These are phyloP conservation scores for Ophiodon elongatus DNA, from an alignment of 2,113 vertebrate genomes.

Conservation along the genomic window DNA sequence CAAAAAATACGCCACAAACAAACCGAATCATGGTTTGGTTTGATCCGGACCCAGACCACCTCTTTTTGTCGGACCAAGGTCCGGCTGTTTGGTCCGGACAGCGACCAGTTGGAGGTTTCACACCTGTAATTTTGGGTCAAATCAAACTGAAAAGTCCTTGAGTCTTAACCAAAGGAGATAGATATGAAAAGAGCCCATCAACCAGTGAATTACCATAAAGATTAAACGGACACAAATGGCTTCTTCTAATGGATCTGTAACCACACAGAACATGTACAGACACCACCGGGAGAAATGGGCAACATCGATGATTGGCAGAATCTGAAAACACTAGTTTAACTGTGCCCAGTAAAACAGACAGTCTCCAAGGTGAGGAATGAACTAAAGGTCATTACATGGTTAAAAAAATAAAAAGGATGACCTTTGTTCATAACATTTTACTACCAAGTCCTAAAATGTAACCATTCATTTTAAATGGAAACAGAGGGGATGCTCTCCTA, in stretches of 20 bases:
- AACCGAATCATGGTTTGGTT: background rate
- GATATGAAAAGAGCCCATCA: background rate
- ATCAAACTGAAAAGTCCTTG: background rate
- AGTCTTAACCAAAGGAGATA: background rate
- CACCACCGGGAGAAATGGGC: background rate
- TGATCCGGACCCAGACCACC: background rate
- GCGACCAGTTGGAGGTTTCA: background rate
- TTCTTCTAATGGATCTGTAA: background rate
- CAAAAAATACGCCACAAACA: background rate
- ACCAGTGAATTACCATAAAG: background rate
- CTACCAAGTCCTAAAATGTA: background rate
- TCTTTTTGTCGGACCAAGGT: background rate
- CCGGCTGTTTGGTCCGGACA: background rate
- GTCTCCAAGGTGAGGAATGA: background rate
- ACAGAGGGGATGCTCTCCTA: background rate
- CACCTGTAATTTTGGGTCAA: background rate
- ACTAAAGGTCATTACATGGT: background rate
- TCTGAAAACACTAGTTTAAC: background rate
- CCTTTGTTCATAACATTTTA: slow-evolving; percentile 14
- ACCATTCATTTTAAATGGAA: background rate
- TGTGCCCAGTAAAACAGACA: background rate
- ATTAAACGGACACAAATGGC: background rate
- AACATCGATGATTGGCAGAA: background rate
- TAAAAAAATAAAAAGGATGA: background rate
- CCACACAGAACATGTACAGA: background rate